Evolutionary conservation across 2,113 vertebrate genomes (phyloP), one percentile per base, ranked within the genome.

Genomic region (Alethe diademata): DNA sequence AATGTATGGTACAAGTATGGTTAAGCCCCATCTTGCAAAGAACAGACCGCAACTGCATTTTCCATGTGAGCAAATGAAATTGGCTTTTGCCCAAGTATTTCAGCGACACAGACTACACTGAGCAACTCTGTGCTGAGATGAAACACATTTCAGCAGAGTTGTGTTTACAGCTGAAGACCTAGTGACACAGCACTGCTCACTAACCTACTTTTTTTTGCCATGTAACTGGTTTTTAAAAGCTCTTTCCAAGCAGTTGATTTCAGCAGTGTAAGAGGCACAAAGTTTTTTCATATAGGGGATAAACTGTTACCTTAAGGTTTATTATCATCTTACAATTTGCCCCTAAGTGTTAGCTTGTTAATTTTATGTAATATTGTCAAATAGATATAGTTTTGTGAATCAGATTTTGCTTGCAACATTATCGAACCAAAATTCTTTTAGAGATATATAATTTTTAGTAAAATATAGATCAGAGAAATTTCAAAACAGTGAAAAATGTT

Each of bases 1-100:
- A 35, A 40, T 9, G 18, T 43, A 17, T 2, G 19, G 24, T 9
- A 10, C 5, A 20, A 1, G 8, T 13, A 48, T 2, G 25, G n/a
- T 57, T 58, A 66, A 86, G 40, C 36, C 58, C 0, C 6, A 0
- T n/a, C 69, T 62, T 9, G 1, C 47, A 65, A 53, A 47, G 40
- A 64, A 58, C 33, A 36, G 4, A 1, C 28, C 35, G 45, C 48
- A 58, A 33, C 4, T 66, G 60, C 23, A 14, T 29, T 84, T 74
- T 64, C 56, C 19, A 8, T 17, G 16, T 2, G 2, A 60, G 31
- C 57, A 78, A 80, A 50, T 8, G 31, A 64, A 86, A 74, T 1
- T 71, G 83, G 57, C 72, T 87, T 81, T 81, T 72, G 33, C 29
- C 45, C 79, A 88, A 69, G 6, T 48, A 65, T 25, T 82, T 76